phyloP scores from a whole-genome alignment of 1,140 invertebrate genomes.

The Tetramorium simillimum region DNA sequence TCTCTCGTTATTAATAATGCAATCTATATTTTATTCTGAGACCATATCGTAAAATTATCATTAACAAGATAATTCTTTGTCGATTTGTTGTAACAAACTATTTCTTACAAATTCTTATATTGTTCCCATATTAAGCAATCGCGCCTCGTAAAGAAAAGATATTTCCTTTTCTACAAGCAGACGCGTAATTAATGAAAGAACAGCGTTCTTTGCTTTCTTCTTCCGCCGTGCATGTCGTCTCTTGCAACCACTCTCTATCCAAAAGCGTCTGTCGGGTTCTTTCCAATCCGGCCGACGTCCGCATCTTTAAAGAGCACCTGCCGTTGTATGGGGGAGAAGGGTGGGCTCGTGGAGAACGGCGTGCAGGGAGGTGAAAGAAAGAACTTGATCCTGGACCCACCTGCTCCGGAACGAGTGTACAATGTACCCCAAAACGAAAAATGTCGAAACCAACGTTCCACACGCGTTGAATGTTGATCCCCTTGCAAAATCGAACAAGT shows the following conservation, averaged over 20 bases:
- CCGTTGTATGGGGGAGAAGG: constrained; percentile 29
- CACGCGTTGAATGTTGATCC: constrained; percentile 27
- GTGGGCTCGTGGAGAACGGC: background rate
- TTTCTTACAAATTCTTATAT: background rate
- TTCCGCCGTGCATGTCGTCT: background rate
- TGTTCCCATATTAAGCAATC: background rate
- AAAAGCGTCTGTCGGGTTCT: constrained; percentile 52
- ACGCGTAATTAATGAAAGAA: constrained; percentile 18
- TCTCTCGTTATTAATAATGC: background rate
- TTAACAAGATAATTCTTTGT: background rate
- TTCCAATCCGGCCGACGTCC: constrained; percentile 62
- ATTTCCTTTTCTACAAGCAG: background rate
- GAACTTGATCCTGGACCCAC: constrained; percentile 72
- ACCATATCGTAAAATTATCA: background rate
- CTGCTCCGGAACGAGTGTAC: constrained; percentile 71
- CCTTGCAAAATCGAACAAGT: constrained; percentile 18
- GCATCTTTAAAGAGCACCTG: constrained; percentile 77
- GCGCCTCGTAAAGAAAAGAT: background rate
- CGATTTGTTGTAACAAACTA: background rate
- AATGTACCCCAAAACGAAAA: constrained; percentile 64
- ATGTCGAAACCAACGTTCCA: constrained; percentile 42
- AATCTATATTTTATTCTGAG: background rate
- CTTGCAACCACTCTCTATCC: constrained; percentile 48
- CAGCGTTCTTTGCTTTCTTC: background rate
- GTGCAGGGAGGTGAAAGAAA: constrained; percentile 31